These are phyloP conservation scores for Nemotelus pantherinus DNA, from an alignment of 2,888 invertebrate species.

Conservation along the genomic window DNA sequence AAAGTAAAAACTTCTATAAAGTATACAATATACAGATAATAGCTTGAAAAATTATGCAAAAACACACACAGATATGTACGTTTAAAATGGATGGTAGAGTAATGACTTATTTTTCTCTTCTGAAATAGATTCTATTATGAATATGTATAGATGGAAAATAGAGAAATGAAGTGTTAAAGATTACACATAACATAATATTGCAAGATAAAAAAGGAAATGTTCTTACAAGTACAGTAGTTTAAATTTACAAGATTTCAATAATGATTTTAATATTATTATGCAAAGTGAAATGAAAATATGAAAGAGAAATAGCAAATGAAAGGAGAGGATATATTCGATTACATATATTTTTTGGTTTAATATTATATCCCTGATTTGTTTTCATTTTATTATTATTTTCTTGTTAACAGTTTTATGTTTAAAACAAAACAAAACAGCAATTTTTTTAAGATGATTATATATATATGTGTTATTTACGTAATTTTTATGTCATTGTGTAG, in stretches of 20 bases:
- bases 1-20: constrained; percentile 39
- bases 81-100: constrained; percentile 21
- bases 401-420: constrained; percentile 51
- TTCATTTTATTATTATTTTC: constrained; percentile 40
- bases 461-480: constrained; percentile 47
- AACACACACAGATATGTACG: neutral
- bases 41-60: neutral
- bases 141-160: neutral
- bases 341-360: constrained; percentile 8
- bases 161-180: neutral
- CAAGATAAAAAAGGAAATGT: constrained; percentile 3
- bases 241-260: constrained; percentile 5
- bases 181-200: constrained; percentile 5
- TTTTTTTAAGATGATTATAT: constrained; percentile 47
- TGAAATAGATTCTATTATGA: too few relatives aligned
- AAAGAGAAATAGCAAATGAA: constrained; percentile 33
- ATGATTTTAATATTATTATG: constrained; percentile 23
- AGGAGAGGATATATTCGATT: constrained; percentile 40
- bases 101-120: neutral
- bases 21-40: constrained; percentile 12
- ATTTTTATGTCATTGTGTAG: constrained; percentile 50
- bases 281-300: constrained; percentile 14
- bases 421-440: constrained; percentile 46
- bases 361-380: constrained; percentile 26
- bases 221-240: constrained; percentile 32